Conservation (phyloP, 1,140 invertebrate species). For the Elymnias hypermnestra region DNA sequence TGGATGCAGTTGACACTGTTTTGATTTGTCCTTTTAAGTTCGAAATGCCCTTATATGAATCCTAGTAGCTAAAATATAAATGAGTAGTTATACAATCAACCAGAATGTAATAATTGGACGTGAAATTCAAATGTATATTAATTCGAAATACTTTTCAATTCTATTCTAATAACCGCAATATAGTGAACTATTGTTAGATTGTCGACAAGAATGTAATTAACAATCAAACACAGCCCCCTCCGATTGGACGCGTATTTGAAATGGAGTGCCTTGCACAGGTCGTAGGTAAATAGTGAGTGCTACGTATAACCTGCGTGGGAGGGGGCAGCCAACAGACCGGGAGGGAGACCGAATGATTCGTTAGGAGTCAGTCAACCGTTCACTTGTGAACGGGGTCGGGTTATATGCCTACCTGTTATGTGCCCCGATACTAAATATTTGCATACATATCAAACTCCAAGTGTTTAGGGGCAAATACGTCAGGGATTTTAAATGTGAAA, state of each 20-base stretch:
- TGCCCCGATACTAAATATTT: slow-evolving; percentile 63
- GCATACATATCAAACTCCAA: slow-evolving; percentile 60
- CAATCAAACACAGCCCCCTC: slow-evolving; percentile 37
- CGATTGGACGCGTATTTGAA: slow-evolving; percentile 45
- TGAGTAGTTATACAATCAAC: too few species aligned
- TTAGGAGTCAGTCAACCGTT: slow-evolving; percentile 64
- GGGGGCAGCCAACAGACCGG: slow-evolving; percentile 11
- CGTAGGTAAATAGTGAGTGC: slow-evolving; percentile 42
- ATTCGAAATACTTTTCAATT: too few species aligned
- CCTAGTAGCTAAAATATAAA: too few species aligned
- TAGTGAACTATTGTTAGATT: slow-evolving; percentile 28
- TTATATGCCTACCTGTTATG: slow-evolving; percentile 58
- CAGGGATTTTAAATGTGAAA: slow-evolving; percentile 29
- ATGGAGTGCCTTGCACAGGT: slow-evolving; percentile 29
- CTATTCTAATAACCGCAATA: slow-evolving; percentile 23
- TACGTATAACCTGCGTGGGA: slow-evolving; percentile 30
- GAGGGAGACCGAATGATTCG: slow-evolving; percentile 59
- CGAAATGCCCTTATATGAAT: too few species aligned
- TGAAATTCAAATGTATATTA: too few species aligned
- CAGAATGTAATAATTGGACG: too few species aligned
- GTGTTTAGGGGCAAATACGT: slow-evolving; percentile 40
- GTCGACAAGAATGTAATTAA: slow-evolving; percentile 63
- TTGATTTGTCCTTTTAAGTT: too few species aligned
- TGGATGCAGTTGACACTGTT: too few species aligned
- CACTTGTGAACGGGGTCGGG: slow-evolving; percentile 62